A percentile compares a stretch with the other conserved stretches of the same genome.
Evolutionary conservation across 2,888 invertebrate genomes (phyloP).

Genomic region (Brenthis hecate): DNA sequence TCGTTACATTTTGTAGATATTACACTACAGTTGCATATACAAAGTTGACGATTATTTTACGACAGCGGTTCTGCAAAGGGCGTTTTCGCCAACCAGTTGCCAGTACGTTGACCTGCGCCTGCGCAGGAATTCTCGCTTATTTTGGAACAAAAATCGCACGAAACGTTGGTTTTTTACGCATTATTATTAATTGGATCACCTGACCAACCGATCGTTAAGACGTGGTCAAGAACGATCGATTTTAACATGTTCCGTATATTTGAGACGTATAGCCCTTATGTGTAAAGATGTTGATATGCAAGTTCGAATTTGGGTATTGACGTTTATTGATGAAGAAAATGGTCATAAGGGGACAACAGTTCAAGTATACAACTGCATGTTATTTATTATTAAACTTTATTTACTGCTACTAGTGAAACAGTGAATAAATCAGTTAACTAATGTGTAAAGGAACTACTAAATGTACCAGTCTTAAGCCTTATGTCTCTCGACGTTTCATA

Average conservation of each 20-base stretch:
- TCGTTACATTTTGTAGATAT: conserved; percentile 21
- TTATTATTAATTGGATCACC: conserved; percentile 81
- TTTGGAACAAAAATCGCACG: conserved; percentile 75
- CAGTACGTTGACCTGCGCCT: conserved; percentile 58
- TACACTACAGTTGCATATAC: conserved; percentile 24
- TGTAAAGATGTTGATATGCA: too few relatives aligned
- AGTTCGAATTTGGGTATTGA: too few relatives aligned
- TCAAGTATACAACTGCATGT: too few relatives aligned
- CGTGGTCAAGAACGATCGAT: conserved; percentile 47
- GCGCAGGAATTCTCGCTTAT: conserved; percentile 72
- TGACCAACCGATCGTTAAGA: conserved; percentile 63
- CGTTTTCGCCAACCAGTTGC: conserved; percentile 75
- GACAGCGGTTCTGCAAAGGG: conserved; percentile 51
- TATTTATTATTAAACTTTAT: too few relatives aligned
- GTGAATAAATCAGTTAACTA: too few relatives aligned
- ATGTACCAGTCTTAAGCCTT: too few relatives aligned
- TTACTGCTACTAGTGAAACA: too few relatives aligned
- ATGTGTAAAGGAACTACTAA: too few relatives aligned
- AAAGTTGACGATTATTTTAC: conserved; percentile 35
- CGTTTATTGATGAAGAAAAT: too few relatives aligned
- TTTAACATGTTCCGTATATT: conserved; percentile 18
- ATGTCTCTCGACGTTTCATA: too few relatives aligned
- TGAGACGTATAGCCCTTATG: not conserved
- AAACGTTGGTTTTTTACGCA: conserved; percentile 71
- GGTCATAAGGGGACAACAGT: too few relatives aligned